phyloP scores from a whole-genome alignment of 1,140 invertebrate species.

The Anoplophora glabripennis region DNA sequence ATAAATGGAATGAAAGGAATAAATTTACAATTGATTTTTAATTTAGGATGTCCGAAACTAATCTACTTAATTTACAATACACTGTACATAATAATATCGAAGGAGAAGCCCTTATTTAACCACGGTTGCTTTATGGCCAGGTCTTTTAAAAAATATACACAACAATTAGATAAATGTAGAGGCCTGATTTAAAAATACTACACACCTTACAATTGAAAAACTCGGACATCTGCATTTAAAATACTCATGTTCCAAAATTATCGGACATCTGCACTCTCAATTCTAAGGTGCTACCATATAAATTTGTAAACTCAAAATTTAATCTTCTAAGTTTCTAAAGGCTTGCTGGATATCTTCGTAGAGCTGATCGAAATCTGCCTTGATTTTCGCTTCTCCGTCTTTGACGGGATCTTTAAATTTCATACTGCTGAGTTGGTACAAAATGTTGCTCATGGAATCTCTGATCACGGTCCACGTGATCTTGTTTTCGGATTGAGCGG shows the following conservation, averaged over 20 bases:
- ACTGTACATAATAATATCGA: conserved; percentile 33
- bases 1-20: conserved; percentile 39
- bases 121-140: not conserved
- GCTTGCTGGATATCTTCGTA: conserved; percentile 93
- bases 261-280: conserved; percentile 1
- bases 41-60: no score
- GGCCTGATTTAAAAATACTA: not conserved
- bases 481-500: conserved; percentile 98
- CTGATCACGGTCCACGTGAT: conserved; percentile 98
- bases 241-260: not conserved
- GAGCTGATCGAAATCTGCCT: conserved; percentile 92
- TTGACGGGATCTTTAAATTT: conserved; percentile 99
- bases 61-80: conserved; percentile 24
- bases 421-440: conserved; percentile 98
- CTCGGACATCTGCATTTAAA: not conserved
- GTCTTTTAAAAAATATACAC: not conserved
- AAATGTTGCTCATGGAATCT: conserved; percentile 92
- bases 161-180: conserved; percentile 6
- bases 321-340: conserved; percentile 99
- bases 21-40: conserved; percentile 21
- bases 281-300: not conserved
- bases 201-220: not conserved
- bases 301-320: conserved; percentile 46
- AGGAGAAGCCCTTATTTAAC: conserved; percentile 8
- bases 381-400: conserved; percentile 97